A percentile compares a stretch with the other conserved stretches of the same genome.
phyloP scores from a whole-genome alignment of 2,888 invertebrate species.

The Amphipyra berbera region DNA sequence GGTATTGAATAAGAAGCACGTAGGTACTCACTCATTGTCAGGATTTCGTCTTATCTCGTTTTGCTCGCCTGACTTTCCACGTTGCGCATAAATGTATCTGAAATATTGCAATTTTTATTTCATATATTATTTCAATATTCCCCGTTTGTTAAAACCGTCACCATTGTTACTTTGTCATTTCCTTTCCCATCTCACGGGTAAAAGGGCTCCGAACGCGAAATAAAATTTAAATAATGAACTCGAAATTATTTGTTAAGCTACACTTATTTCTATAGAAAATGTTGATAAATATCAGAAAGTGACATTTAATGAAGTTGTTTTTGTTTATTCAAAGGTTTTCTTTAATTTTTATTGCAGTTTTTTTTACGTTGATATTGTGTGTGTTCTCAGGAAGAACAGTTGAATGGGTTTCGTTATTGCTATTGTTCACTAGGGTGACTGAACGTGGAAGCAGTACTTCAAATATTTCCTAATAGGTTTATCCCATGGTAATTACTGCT shows the following conservation, averaged over 20 bases:
- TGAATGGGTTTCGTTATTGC: not conserved
- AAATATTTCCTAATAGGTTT: not conserved
- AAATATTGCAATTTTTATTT: constrained; percentile 15
- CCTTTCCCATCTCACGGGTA: constrained; percentile 27
- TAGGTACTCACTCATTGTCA: no score
- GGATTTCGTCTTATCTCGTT: constrained; percentile 1
- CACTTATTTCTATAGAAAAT: constrained; percentile 43
- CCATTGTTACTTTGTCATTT: constrained; percentile 51
- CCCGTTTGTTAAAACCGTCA: constrained; percentile 16
- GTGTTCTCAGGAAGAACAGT: constrained; percentile 10
- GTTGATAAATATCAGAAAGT: constrained; percentile 41
- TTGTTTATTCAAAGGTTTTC: constrained; percentile 16
- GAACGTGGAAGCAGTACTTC: constrained; percentile 4
- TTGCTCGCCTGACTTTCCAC: constrained; percentile 15
- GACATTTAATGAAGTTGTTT: constrained; percentile 41
- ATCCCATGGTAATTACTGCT: not conserved
- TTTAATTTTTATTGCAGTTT: not conserved
- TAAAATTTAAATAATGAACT: constrained; percentile 59
- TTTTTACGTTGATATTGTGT: constrained; percentile 2
- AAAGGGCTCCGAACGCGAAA: constrained; percentile 31
- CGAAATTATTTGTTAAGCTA: constrained; percentile 48
- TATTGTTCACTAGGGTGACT: no score
- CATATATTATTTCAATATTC: constrained; percentile 32
- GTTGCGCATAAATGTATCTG: not conserved
- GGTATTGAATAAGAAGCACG: no score